Base-by-base conservation (phyloP, 1,140 invertebrate species). In the Sycobia sp. region DNA sequence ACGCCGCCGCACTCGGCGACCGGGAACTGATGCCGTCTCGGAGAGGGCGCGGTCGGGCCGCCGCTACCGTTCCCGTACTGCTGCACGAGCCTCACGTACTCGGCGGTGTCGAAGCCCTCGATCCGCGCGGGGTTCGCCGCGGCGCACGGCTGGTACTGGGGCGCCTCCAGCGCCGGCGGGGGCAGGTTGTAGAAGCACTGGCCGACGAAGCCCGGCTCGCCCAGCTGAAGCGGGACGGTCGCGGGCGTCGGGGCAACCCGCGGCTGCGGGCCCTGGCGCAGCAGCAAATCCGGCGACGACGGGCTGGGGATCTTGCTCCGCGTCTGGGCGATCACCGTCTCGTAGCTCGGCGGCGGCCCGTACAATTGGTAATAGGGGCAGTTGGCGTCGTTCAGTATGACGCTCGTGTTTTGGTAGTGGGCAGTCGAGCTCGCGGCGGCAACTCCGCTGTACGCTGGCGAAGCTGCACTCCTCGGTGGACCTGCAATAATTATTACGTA, bases 271-370 rank as follows among this genome's bases (percentile, higher is more conserved):
- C n/a, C n/a, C n/a, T n/a, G n/a, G n/a, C n/a, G n/a, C n/a, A n/a
- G 61, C n/a, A 67, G 61, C 5, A 72, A 62, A 36, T 80, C 73
- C 22, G 75, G 71, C 10, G 77, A 76, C 32, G 73, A 68, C 2
- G 77, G 70, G 47, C 46, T 67, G 1, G 71, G 66, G 2, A 73
- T 60, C 51, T 81, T 81, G 18, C 76, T 73, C 4, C 78, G 74
- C 7, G 74, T 73, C 54, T 81, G 78, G 2, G 78, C 76, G 29
- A 84, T 80, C 16, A 83, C 82, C 53, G 81, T 81, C 53, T 84
- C 82, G 63, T 83, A 83, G 62, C 82, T 83, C 14, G 82, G 82
- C 9, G 82, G 82, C 25, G 82, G 82, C 41, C 81, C 81, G 53
- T 83, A 83, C 10, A 83, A 66, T 59, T 82, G 79, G 56, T 82